Evolutionary conservation across 2,797 vertebrate genomes (phyloP).

Genomic region (Cetoscarus ocellatus): DNA sequence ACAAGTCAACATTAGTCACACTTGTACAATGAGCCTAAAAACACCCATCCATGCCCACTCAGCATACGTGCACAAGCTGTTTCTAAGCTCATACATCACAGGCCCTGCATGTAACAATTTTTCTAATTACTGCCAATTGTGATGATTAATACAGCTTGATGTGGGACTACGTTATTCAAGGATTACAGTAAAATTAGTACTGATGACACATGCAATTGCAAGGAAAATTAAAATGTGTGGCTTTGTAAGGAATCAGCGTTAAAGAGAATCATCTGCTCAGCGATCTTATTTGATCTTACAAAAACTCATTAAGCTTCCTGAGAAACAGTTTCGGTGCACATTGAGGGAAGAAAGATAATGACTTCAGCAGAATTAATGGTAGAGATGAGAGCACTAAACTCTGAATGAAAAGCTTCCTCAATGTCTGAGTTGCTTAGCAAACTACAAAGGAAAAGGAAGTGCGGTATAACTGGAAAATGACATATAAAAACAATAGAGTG

Average conservation of each 20-base stretch:
- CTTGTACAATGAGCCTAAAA: constrained; percentile 51
- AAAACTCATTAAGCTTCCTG: constrained; percentile 20
- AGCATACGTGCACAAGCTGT: constrained; percentile 53
- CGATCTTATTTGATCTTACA: constrained; percentile 6
- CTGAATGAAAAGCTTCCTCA: not conserved
- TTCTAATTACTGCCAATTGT: constrained; percentile 26
- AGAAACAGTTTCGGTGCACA: constrained; percentile 2
- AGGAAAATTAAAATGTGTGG: not conserved
- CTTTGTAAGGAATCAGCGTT: constrained; percentile 4
- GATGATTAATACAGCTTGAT: constrained; percentile 47
- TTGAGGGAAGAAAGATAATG: constrained; percentile 17
- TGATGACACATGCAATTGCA: constrained; percentile 42
- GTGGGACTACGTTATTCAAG: constrained; percentile 45
- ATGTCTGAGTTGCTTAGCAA: not conserved
- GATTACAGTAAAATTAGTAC: constrained; percentile 39
- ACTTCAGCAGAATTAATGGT: not conserved
- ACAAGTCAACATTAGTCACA: constrained; percentile 54
- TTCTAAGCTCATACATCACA: constrained; percentile 44
- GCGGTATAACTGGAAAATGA: too few relatives aligned
- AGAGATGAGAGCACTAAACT: not conserved
- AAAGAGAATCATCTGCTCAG: constrained; percentile 16
- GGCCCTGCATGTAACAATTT: constrained; percentile 22
- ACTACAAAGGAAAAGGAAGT: not conserved
- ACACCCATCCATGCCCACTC: constrained; percentile 48
- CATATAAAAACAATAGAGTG: too few relatives aligned